Evolutionary conservation across 1,140 invertebrate species (phyloP).

Genomic region (Drosophila arawakana): DNA sequence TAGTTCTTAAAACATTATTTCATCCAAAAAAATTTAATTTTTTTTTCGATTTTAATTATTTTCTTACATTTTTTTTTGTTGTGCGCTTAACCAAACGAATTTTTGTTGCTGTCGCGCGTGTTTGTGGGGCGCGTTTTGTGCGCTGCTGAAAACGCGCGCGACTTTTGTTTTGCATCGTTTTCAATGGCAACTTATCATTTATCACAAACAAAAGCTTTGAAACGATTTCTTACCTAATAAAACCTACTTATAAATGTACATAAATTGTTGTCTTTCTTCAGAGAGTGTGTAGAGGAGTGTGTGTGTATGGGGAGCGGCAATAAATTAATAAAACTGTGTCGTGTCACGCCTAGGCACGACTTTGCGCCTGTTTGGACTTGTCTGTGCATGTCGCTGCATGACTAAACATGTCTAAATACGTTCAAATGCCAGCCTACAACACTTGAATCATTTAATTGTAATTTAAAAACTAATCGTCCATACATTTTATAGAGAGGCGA

Average conservation of each 20-base stretch:
- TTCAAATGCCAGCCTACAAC: too few species aligned
- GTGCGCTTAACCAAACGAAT: neutral
- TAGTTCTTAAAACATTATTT: conserved; percentile 69
- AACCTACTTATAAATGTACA: conserved; percentile 71
- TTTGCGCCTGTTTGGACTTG: neutral
- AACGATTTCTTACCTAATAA: conserved; percentile 75
- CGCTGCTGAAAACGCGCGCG: neutral
- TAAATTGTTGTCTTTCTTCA: conserved; percentile 36
- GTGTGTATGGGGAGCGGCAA: neutral
- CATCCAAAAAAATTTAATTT: conserved; percentile 6
- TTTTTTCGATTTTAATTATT: conserved; percentile 3
- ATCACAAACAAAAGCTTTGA: conserved; percentile 15
- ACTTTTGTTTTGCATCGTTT: conserved; percentile 6
- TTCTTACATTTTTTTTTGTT: conserved; percentile 29
- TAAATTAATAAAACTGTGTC: neutral
- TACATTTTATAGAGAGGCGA: neutral
- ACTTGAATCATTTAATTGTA: too few species aligned
- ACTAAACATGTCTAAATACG: neutral
- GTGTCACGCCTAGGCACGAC: neutral
- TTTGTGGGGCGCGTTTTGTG: neutral
- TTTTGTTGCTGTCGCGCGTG: neutral
- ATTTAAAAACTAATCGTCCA: too few species aligned
- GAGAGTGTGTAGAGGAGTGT: neutral
- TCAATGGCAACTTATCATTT: conserved; percentile 20
- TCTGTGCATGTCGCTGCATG: neutral